Percentiles rank a stretch among this genome's conserved stretches.
These are phyloP conservation scores for Drosophila subobscura DNA, from an alignment of 1,140 invertebrate species.

Conservation along the genomic window DNA sequence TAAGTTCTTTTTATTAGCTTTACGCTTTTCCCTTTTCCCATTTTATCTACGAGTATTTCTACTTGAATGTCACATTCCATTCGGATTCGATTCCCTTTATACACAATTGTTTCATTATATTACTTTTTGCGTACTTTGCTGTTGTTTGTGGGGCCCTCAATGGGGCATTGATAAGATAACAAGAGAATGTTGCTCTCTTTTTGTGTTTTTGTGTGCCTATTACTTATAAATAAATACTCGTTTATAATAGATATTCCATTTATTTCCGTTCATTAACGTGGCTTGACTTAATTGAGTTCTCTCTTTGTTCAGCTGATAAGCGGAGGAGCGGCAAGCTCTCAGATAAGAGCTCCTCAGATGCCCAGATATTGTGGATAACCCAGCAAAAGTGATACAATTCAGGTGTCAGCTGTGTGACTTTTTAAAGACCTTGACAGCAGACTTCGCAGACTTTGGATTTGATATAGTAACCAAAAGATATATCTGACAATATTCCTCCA, in stretches of 20 bases:
- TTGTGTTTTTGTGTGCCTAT: too few relatives aligned
- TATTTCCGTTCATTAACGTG: constrained; percentile 71
- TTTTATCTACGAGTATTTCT: constrained; percentile 3
- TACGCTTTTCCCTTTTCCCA: constrained; percentile 26
- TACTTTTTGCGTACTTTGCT: not conserved
- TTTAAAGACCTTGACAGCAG: constrained; percentile 67
- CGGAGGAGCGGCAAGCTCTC: not conserved
- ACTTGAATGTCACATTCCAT: constrained; percentile 43
- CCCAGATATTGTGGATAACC: constrained; percentile 25
- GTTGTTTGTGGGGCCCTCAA: constrained; percentile 16
- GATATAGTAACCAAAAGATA: constrained; percentile 6
- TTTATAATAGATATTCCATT: constrained; percentile 21
- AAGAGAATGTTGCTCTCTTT: too few relatives aligned
- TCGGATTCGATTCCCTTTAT: constrained; percentile 39
- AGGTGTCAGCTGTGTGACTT: constrained; percentile 49
- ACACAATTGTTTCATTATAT: constrained; percentile 16
- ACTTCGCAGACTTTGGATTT: constrained; percentile 12
- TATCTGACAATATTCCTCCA: constrained; percentile 31
- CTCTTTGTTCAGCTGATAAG: constrained; percentile 17
- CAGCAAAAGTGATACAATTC: constrained; percentile 40
- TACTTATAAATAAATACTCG: constrained; percentile 4
- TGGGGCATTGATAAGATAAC: constrained; percentile 36
- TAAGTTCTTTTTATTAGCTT: constrained; percentile 12
- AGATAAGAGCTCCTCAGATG: constrained; percentile 25
- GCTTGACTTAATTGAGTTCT: constrained; percentile 54